Conservation (phyloP, 2,797 vertebrate species). For the Rachycentron canadum region DNA sequence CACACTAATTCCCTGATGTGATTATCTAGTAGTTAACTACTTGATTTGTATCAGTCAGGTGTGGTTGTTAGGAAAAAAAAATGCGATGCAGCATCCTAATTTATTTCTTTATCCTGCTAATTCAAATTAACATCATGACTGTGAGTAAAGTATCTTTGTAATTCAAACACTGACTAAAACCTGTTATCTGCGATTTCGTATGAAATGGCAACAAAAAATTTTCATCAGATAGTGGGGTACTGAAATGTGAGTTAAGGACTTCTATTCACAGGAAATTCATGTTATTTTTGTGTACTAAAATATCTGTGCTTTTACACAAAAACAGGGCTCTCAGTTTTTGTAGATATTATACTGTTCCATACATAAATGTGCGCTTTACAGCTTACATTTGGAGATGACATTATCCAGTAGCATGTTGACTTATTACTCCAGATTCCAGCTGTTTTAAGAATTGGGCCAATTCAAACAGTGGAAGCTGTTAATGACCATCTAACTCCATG, state of each 20-base stretch:
- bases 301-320: not conserved
- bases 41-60: not conserved
- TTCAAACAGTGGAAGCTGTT: conserved; percentile 53
- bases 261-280: not conserved
- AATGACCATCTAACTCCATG: conserved; percentile 46
- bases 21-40: not conserved
- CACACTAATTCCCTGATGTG: not conserved
- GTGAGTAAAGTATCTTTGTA: not conserved
- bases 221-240: too few relatives aligned
- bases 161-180: conserved; percentile 1
- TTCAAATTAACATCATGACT: not conserved
- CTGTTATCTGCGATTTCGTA: not conserved
- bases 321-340: not conserved
- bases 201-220: too few relatives aligned
- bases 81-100: not conserved
- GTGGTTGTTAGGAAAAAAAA: not conserved
- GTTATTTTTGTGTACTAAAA: not conserved
- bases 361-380: not conserved
- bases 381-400: conserved; percentile 18
- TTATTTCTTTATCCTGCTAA: not conserved
- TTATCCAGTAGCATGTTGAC: conserved; percentile 35
- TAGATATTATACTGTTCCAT: not conserved
- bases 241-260: conserved; percentile 1
- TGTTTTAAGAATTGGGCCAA: conserved; percentile 20
- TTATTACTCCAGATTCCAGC: conserved; percentile 29